phyloP scores from a whole-genome alignment of 1,140 invertebrate species.

The Hylyphantes graminicola region DNA sequence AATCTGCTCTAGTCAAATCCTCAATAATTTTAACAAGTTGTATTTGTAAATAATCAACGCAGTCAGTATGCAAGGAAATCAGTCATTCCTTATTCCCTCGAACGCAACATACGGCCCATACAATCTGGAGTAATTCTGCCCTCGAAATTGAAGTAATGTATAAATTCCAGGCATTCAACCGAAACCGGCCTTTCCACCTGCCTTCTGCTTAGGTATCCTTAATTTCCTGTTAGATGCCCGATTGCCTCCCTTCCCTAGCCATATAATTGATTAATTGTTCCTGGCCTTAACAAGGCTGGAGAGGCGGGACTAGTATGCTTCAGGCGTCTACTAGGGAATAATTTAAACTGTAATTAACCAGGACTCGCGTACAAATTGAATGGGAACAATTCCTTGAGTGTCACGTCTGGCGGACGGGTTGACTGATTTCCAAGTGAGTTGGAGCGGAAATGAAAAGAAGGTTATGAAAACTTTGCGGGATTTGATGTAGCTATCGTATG shows the following conservation, averaged over 20 bases:
- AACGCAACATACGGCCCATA: no score
- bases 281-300: neutral
- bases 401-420: neutral
- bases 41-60: no score
- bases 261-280: constrained; percentile 4
- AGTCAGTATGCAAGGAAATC: no score
- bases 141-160: neutral
- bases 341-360: constrained; percentile 10
- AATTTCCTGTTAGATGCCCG: neutral
- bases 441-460: no score
- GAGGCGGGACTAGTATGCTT: no score
- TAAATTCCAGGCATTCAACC: neutral
- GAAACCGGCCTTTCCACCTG: no score
- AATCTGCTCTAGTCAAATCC: no score
- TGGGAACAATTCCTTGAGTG: neutral
- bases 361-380: neutral
- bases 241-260: neutral
- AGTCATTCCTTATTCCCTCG: no score
- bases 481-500: no score
- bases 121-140: no score
- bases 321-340: neutral
- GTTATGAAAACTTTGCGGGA: no score
- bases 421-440: neutral
- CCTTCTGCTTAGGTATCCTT: neutral
- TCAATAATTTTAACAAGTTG: no score